Base-by-base conservation (phyloP, 2,888 invertebrate species). In the Epistrophella euchroma region DNA sequence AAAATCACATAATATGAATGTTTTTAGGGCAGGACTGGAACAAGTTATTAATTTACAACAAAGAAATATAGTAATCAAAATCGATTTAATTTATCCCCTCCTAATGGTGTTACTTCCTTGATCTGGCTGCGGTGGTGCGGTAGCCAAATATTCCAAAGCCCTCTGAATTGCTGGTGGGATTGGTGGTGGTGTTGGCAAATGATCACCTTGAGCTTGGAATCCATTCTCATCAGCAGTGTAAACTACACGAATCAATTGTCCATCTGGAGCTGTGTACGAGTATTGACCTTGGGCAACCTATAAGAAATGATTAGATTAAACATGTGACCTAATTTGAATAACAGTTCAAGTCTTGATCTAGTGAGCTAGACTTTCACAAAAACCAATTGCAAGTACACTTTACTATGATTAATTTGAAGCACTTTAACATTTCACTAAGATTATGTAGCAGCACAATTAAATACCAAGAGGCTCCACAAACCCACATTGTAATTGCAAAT, bases 221-320 rank as follows among this genome's bases (percentile, higher is more conserved):
- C 96, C 96, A 88, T 95, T 95, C 90, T 96, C 96, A 89, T 96
- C 94, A 70, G 96, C 95, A 47, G 94, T 91, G 92, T 96, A 96
- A 1, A 93, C 92, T 79, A 96, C 89, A 88, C 94, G 93, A 88
- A 95, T 94, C 82, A 91, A 92, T 77, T 92, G 91, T 40, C 95
- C 95, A 17, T 95, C 95, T 0, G 95, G 95, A 56, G 94, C 93
- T 2, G 94, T 94, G 91, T 95, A 96, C 56, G 94, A 93, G 92
- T 92, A 95, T 90, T 94, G 94, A 25, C 95, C 95, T 89, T 95
- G 93, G 0, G 94, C 95, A 85, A 94, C 93, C 92, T 92, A 83
- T 85, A 17, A 35, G 82, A 70, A 55, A 50, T 25, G 22, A 77
- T 77, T 60, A 45, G 40, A 80, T 84, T 73, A 84, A 2, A 43